Conservation (phyloP, 1,140 invertebrate genomes). For the Drosophila yakuba region DNA sequence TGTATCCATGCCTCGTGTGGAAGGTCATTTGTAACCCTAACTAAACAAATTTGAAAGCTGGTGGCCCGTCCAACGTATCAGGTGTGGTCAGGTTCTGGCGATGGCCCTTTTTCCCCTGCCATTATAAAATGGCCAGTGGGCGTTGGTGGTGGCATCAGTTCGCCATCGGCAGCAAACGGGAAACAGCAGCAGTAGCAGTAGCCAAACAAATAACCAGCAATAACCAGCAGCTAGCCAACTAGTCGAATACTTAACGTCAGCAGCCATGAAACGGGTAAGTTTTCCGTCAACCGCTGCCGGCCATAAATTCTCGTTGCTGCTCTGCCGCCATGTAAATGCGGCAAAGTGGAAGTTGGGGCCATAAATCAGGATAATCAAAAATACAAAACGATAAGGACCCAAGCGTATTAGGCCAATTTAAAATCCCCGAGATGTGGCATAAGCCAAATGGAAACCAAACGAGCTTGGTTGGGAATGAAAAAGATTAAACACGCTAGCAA, state of each 20-base stretch:
- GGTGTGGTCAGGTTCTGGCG: constrained; percentile 69
- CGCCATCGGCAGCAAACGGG: constrained; percentile 40
- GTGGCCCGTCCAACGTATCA: constrained; percentile 49
- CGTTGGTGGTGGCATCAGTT: constrained; percentile 53
- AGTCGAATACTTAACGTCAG: constrained; percentile 71
- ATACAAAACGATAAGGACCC: constrained; percentile 58
- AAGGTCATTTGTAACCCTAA: constrained; percentile 83
- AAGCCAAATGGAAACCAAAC: constrained; percentile 7
- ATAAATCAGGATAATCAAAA: constrained; percentile 81
- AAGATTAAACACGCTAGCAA: background rate
- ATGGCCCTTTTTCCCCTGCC: constrained; percentile 48
- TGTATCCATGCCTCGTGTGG: constrained; percentile 27
- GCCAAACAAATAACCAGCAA: constrained; percentile 57
- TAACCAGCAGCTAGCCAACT: constrained; percentile 49
- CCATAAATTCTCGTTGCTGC: constrained; percentile 59
- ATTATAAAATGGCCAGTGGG: constrained; percentile 63
- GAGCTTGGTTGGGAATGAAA: background rate
- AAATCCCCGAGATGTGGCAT: constrained; percentile 11
- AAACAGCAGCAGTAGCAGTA: constrained; percentile 21
- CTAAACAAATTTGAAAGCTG: constrained; percentile 81
- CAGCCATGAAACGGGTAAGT: constrained; percentile 78
- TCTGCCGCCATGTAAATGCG: constrained; percentile 46
- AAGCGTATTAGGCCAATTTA: constrained; percentile 59
- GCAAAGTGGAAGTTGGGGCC: constrained; percentile 31
- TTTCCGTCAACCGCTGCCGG: constrained; percentile 30